Evolutionary conservation across 2,888 invertebrate species (phyloP).

Genomic region (Prosapia bicincta): DNA sequence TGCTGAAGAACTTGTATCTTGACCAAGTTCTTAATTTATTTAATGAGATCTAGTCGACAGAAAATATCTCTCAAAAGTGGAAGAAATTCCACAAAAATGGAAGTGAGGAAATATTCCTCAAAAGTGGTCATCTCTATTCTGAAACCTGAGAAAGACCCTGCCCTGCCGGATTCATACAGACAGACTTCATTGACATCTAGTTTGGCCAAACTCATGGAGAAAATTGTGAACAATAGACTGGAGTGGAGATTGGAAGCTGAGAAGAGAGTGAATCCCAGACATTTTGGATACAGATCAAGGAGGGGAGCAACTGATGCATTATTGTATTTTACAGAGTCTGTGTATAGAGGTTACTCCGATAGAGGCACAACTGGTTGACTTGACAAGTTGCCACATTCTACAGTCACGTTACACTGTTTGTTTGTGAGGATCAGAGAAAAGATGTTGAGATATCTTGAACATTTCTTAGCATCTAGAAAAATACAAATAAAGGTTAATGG

Average conservation of each 20-base stretch:
- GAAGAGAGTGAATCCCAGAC: too few relatives aligned
- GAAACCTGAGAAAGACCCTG: slow-evolving; percentile 6
- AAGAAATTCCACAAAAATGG: too few relatives aligned
- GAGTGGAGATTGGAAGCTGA: background rate
- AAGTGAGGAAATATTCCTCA: slow-evolving; percentile 6
- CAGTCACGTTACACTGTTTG: too few relatives aligned
- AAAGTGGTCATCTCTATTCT: slow-evolving; percentile 8
- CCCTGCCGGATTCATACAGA: background rate
- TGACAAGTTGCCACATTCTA: background rate
- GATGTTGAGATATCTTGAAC: background rate
- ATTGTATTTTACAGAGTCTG: too few relatives aligned
- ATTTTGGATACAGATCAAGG: too few relatives aligned
- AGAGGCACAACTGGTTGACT: background rate
- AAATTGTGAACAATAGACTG: background rate
- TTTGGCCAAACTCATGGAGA: slow-evolving; percentile 7
- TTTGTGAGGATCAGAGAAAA: too few relatives aligned
- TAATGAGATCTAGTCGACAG: slow-evolving; percentile 1
- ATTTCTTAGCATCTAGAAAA: background rate
- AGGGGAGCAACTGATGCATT: too few relatives aligned
- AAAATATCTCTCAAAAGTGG: slow-evolving; percentile 1
- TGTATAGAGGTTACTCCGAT: too few relatives aligned
- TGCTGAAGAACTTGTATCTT: slow-evolving; percentile 3
- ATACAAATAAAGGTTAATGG: too few relatives aligned
- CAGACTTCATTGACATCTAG: background rate
- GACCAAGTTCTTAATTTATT: background rate